These are phyloP conservation scores for Erythrolamprus reginae DNA, from an alignment of 2,113 vertebrate species.

Conservation along the genomic window DNA sequence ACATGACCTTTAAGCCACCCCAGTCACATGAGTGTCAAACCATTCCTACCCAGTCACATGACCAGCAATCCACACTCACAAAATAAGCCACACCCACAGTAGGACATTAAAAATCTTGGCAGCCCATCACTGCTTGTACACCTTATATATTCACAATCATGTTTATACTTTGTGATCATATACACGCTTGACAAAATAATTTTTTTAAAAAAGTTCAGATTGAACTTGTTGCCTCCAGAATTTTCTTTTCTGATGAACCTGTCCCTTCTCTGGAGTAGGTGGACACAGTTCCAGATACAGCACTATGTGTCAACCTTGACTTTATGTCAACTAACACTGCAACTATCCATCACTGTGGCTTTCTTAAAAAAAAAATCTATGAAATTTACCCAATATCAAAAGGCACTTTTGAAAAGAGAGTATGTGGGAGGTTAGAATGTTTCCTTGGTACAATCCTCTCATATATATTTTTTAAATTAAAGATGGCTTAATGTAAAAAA, in stretches of 20 bases:
- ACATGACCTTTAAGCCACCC: too few species aligned
- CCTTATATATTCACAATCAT: too few species aligned
- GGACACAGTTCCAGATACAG: neutral
- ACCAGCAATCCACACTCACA: too few species aligned
- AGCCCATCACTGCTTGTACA: too few species aligned
- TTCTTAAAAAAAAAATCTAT: neutral
- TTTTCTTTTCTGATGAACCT: neutral
- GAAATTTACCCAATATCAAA: neutral
- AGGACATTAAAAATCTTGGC: too few species aligned
- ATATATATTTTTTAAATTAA: neutral
- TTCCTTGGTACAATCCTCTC: neutral
- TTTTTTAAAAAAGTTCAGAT: neutral
- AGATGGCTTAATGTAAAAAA: neutral
- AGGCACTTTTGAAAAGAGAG: neutral
- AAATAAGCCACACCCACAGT: too few species aligned
- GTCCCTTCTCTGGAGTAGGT: neutral
- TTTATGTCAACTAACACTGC: neutral
- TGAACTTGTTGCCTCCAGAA: neutral
- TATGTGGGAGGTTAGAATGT: neutral
- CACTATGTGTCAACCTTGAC: neutral
- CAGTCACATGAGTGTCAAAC: too few species aligned
- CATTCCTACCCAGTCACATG: too few species aligned
- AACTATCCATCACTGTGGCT: neutral
- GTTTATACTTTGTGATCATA: too few species aligned
- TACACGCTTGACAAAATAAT: too few species aligned